Base-by-base conservation (phyloP, 2,888 invertebrate species). In the Papilio protenor region DNA sequence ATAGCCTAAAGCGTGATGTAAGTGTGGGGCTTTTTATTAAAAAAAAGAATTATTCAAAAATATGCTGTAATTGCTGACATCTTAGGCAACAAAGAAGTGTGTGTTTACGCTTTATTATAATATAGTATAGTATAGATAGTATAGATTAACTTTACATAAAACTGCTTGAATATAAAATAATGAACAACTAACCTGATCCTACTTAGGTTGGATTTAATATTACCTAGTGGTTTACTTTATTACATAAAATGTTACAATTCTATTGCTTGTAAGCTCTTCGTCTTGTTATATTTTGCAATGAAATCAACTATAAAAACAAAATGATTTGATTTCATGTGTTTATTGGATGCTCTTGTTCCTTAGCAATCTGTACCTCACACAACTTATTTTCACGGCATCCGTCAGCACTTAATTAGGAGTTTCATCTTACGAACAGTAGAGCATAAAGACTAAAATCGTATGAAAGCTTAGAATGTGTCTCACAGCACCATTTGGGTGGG, bases 271-370 rank as follows among this genome's bases (percentile, higher is more conserved):
- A 12, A 80, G 52, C 76, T 86, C 85, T 85, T 72, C 72, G 59
- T 21, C 70, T 76, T 81, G 84, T 85, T 87, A 86, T 88, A 88
- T 88, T 40, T 88, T 84, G 84, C 83, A 84, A 81, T 81, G 82
- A 77, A 80, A 80, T 78, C 70, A 80, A 80, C 77, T 81, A 85
- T 84, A 87, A 89, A 89, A 90, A 89, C 85, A 87, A 87, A 88
- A 88, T 83, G 84, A 86, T 88, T 89, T 83, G 84, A 85, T 88
- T 86, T 83, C 81, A 82, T 83, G 80, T 83, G 83, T 83, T 83
- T 84, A 84, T 82, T 82, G 80, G 79, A 76, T 77, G 78, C 80
- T 70, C 71, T 76, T 57, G 76, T 73, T 75, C 78, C 79, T 80
- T 78, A 57, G 81, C 80, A 82, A 79, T 81, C 81, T 64, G 74